Base-by-base conservation (phyloP, 2,113 vertebrate species). In the Colinus virginianus region DNA sequence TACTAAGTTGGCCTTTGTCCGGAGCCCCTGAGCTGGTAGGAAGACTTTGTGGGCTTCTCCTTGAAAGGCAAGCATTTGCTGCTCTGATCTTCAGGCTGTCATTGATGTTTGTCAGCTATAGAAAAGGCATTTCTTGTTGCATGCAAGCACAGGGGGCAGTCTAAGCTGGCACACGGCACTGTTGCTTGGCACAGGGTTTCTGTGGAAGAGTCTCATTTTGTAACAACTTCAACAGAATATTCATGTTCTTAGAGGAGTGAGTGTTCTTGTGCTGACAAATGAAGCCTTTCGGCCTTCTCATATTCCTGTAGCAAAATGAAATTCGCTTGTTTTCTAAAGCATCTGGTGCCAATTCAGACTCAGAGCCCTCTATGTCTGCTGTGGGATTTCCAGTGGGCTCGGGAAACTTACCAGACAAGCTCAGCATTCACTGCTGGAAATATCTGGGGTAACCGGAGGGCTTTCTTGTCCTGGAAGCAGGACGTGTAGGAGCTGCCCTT, bases 381-480 rank as follows among this genome's bases (percentile, higher is more conserved):
- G 30, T n/a, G 88, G 86, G 88, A 66, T 94, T 96, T 96, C 62
- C 48, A 84, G 53, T 76, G 70, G 62, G 48, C 77, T 93, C 0
- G 2, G 94, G 92, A 96, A 88, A 90, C 90, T 93, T 82, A 87
- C 40, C 90, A 88, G 84, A 94, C 94, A 93, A 96, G 90, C 82
- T 95, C 68, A 58, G 90, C 79, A 90, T 95, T 96, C 94, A 94
- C 79, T 26, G 15, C 46, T 93, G 83, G 78, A 83, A 77, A 49
- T 84, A 78, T 64, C 64, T 87, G 71, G 77, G 58, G 72, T 86
- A 68, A 90, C 94, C 81, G 91, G 76, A 94, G 69, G 90, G 85
- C 90, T 94, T 91, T 84, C 76, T 90, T 94, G 82, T 94, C 93
- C 90, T 87, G 95, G 84, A 92, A 94, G 75, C 79, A 93, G 94